Evolutionary conservation across 2,797 vertebrate genomes (phyloP), one percentile per base, ranked within the genome.

Genomic region (Scolopax rusticola): DNA sequence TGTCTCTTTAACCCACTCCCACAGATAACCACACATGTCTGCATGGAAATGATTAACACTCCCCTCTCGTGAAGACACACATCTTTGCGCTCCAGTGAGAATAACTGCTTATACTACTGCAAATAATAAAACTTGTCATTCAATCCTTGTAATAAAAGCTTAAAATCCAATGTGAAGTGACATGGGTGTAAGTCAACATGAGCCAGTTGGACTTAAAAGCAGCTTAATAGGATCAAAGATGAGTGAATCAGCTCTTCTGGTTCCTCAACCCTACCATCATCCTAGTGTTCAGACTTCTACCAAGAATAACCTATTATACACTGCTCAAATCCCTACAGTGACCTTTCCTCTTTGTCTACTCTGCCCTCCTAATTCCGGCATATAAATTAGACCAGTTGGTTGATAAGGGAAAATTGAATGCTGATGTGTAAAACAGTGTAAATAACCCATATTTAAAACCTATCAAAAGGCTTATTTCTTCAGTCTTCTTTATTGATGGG

Each of bases 1-100:
- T 94, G 92, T 75, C 94, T 97, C 93, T 90, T 91, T 84, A 95
- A 93, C 89, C 91, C 91, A 41, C 91, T 92, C 92, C 93, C 89
- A 92, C 85, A 93, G 93, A 92, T 54, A 96, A 91, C 54, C 87
- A 94, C 54, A 70, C 8, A 59, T 11, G 14, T 84, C 87, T 92
- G 82, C 79, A 84, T 60, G 65, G 67, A 84, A 88, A 93, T 96
- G 71, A 96, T 93, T 59, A 90, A 83, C 87, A 89, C 94, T 89
- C 86, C 81, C 85, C 54, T 76, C 93, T 95, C 0, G 0, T 93
- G 91, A 95, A 84, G 87, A 73, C 77, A 73, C 87, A 86, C 75
- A 93, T 68, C 94, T 94, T 43, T 68, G 89, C 12, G 12, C 92
- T 96, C 71, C 94, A 95, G 79, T 84, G 93, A 94, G 76, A 91